Evolutionary conservation across 2,113 vertebrate genomes (phyloP).

Genomic region (Eretmochelys imbricata): DNA sequence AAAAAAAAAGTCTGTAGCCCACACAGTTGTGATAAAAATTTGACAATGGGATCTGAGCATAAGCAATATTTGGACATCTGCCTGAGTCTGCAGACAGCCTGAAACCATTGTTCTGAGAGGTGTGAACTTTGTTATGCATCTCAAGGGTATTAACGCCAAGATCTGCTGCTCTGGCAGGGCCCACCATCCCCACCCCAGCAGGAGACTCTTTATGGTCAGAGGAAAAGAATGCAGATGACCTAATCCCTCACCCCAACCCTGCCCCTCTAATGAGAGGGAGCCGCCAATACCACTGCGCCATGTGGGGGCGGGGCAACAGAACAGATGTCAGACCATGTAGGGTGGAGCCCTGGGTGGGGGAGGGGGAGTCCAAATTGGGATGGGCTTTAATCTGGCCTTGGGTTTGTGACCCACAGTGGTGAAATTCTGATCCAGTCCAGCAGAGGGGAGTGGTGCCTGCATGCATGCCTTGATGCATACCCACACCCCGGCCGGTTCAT

Average conservation of each 20-base stretch:
- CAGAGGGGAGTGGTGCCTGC: background rate
- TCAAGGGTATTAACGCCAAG: background rate
- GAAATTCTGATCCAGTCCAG: background rate
- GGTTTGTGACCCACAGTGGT: background rate
- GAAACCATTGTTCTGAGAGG: background rate
- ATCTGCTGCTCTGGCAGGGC: background rate
- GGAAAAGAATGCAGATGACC: background rate
- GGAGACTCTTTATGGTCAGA: background rate
- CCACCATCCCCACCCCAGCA: background rate
- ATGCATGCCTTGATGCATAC: too few species aligned
- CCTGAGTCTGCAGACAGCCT: background rate
- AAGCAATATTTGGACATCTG: background rate
- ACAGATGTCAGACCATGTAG: background rate
- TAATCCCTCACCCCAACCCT: background rate
- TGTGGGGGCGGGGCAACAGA: background rate
- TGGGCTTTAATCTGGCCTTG: background rate
- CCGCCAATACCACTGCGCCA: background rate
- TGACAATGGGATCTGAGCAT: background rate
- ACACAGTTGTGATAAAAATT: background rate
- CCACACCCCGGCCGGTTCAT: fast-evolving
- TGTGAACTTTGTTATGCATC: background rate
- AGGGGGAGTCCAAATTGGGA: background rate
- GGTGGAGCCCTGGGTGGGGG: background rate
- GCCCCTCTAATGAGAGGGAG: background rate
- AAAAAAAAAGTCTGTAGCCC: background rate